These are phyloP conservation scores for Conistra vaccinii DNA, from an alignment of 2,888 invertebrate species.

Conservation along the genomic window DNA sequence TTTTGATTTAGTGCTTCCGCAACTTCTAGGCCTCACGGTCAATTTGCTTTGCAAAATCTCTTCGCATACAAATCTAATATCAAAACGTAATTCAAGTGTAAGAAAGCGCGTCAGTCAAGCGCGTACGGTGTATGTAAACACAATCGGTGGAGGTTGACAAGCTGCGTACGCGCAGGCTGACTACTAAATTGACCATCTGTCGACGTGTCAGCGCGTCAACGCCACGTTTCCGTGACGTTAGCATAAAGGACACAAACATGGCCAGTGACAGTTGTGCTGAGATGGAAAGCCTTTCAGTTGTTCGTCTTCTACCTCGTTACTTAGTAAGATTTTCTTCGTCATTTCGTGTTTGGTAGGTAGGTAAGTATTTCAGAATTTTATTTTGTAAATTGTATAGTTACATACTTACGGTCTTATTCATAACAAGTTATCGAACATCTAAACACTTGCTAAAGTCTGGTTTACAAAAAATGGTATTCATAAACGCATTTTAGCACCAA, in stretches of 20 bases:
- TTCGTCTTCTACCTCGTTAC: constrained; percentile 32
- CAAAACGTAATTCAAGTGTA: constrained; percentile 59
- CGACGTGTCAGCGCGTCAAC: constrained; percentile 46
- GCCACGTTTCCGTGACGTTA: constrained; percentile 55
- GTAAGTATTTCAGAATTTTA: background rate
- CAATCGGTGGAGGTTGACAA: constrained; percentile 63
- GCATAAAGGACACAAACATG: constrained; percentile 55
- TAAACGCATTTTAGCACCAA: too few relatives aligned
- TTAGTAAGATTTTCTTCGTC: constrained; percentile 23
- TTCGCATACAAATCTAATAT: constrained; percentile 51
- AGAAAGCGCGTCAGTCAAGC: constrained; percentile 60
- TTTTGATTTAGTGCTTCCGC: constrained; percentile 21
- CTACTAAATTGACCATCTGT: constrained; percentile 64
- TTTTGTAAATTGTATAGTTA: background rate
- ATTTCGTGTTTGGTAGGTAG: constrained; percentile 2
- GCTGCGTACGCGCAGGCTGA: constrained; percentile 57
- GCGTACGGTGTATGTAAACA: constrained; percentile 60
- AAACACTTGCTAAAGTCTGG: too few relatives aligned
- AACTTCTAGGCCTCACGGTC: constrained; percentile 10
- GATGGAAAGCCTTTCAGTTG: constrained; percentile 54
- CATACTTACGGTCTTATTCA: too few relatives aligned
- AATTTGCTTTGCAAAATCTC: constrained; percentile 53
- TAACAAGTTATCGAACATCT: too few relatives aligned
- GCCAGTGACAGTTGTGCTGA: constrained; percentile 48
- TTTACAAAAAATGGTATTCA: too few relatives aligned